A percentile compares a stretch with the other conserved stretches of the same genome.
Conservation (phyloP, 2,113 vertebrate species). For the Capreolus pygargus region DNA sequence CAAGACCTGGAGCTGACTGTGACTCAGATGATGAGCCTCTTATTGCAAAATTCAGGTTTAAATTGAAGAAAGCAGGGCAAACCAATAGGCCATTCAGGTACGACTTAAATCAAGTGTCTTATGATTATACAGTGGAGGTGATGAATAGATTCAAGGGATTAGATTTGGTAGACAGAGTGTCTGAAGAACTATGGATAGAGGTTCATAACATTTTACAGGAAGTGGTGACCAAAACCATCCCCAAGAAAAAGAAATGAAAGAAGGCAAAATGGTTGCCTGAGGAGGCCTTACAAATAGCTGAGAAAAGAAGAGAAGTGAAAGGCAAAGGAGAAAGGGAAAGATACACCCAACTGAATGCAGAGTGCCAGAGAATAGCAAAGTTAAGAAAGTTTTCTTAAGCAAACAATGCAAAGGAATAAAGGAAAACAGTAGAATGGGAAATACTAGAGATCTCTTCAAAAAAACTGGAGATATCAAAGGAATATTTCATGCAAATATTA, state of each 20-base stretch:
- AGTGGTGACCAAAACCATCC: background rate
- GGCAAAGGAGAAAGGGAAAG: background rate
- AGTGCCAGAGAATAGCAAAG: background rate
- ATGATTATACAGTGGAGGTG: background rate
- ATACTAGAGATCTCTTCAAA: background rate
- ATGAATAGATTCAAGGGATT: background rate
- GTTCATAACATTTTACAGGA: background rate
- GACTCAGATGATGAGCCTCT: background rate
- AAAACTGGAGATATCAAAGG: background rate
- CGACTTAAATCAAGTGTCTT: background rate
- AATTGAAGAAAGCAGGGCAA: background rate
- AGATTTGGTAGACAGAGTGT: background rate
- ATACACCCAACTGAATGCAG: background rate
- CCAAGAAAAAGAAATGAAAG: background rate
- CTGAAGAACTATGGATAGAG: background rate
- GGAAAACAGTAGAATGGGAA: background rate
- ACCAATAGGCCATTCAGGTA: background rate
- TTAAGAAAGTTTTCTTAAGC: background rate
- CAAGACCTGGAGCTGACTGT: background rate
- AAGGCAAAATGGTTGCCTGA: background rate
- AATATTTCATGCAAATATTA: background rate
- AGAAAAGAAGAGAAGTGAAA: background rate
- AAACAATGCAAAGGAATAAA: background rate
- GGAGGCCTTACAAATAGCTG: background rate
- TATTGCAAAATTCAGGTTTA: background rate